These are phyloP conservation scores for Anguilla japonica DNA, from an alignment of 2,113 vertebrate genomes.

Conservation along the genomic window DNA sequence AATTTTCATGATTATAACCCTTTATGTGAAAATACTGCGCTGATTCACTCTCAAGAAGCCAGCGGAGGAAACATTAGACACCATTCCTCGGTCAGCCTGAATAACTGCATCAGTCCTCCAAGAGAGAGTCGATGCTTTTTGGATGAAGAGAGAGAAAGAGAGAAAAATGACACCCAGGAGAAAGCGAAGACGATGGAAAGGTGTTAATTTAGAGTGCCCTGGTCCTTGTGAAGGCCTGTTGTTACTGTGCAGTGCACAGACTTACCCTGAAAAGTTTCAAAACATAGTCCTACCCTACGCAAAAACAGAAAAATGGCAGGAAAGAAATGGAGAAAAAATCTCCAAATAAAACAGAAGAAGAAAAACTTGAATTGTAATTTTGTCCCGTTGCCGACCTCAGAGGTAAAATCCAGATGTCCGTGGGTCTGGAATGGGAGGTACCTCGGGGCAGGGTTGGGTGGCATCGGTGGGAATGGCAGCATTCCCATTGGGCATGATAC, in stretches of 20 bases:
- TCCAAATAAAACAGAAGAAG: background rate
- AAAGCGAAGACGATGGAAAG: background rate
- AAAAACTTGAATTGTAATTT: background rate
- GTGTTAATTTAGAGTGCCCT: background rate
- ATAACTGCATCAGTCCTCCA: background rate
- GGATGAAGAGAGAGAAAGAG: background rate
- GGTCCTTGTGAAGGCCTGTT: background rate
- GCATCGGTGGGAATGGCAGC: constrained; percentile 10
- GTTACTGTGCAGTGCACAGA: background rate
- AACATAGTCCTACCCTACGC: background rate
- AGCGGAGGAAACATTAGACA: background rate
- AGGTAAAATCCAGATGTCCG: constrained; percentile 60
- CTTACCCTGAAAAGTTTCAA: background rate
- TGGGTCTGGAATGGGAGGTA: constrained; percentile 53
- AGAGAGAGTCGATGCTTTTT: background rate
- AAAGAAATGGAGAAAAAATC: background rate
- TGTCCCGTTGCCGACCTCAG: constrained; percentile 37
- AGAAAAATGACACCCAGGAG: background rate
- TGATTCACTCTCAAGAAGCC: background rate
- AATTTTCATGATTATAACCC: background rate
- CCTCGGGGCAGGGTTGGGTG: constrained; percentile 25
- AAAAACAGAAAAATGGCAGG: background rate
- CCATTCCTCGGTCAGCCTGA: background rate
- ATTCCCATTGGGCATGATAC: constrained; percentile 44
- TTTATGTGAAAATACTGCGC: background rate